These are phyloP conservation scores for Stramonita haemastoma DNA, from an alignment of 2,888 invertebrate species.

Conservation along the genomic window DNA sequence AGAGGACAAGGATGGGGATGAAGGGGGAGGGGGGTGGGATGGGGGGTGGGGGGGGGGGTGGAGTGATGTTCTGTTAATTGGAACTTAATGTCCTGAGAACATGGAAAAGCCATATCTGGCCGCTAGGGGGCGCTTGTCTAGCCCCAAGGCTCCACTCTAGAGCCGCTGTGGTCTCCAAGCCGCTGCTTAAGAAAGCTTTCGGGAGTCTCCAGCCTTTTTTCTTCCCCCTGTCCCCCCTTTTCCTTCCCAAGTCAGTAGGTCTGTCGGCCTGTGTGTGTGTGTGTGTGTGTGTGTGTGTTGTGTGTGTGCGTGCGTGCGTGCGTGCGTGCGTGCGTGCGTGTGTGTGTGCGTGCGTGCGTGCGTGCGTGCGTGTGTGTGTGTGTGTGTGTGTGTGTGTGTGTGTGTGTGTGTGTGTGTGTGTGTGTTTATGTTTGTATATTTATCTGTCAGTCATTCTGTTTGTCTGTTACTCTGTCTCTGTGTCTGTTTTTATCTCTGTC, in stretches of 20 bases:
- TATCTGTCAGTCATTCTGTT: neutral
- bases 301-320: no score
- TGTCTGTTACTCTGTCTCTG: conserved; percentile 18
- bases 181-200: neutral
- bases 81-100: conserved; percentile 46
- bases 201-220: neutral
- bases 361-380: neutral
- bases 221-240: neutral
- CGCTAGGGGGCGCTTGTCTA: conserved; percentile 34
- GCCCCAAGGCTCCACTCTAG: conserved; percentile 28
- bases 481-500: conserved; percentile 20
- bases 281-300: no score
- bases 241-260: neutral
- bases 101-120: conserved; percentile 41
- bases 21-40: neutral
- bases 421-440: neutral
- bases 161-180: neutral
- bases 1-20: neutral
- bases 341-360: neutral
- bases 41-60: neutral
- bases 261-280: neutral
- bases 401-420: neutral
- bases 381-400: neutral
- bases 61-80: conserved; percentile 34
- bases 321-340: no score